Conservation (phyloP, 2,888 invertebrate species). For the Pristionchus maxplancki region DNA sequence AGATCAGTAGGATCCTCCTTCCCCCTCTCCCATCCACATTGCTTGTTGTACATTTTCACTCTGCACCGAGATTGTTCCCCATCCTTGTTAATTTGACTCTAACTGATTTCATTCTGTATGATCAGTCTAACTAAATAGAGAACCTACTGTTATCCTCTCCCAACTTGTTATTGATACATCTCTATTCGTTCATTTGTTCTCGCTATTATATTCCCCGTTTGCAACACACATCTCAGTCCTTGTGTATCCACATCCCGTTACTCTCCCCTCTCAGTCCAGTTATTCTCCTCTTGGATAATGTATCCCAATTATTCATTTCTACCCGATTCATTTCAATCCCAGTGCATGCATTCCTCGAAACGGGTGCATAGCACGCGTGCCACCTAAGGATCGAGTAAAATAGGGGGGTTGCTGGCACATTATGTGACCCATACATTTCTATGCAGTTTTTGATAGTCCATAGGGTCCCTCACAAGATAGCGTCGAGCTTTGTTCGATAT, state of each 20-base stretch:
- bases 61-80: neutral
- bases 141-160: neutral
- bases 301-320: neutral
- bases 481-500: no score
- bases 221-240: neutral
- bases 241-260: conserved; percentile 13
- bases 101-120: neutral
- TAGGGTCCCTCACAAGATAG: no score
- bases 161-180: neutral
- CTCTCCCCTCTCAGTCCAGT: neutral
- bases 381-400: no score
- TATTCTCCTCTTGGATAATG: neutral
- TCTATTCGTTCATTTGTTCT: neutral
- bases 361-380: conserved; percentile 44
- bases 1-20: neutral
- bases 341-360: conserved; percentile 27
- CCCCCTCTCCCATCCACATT: neutral
- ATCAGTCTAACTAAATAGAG: neutral
- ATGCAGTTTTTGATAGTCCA: no score
- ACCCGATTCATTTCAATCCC: conserved; percentile 22
- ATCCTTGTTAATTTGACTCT: neutral
- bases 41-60: conserved; percentile 20
- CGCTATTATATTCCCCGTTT: neutral
- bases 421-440: no score
- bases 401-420: no score